phyloP scores from a whole-genome alignment of 2,113 vertebrate species.

The Uria lomvia region DNA sequence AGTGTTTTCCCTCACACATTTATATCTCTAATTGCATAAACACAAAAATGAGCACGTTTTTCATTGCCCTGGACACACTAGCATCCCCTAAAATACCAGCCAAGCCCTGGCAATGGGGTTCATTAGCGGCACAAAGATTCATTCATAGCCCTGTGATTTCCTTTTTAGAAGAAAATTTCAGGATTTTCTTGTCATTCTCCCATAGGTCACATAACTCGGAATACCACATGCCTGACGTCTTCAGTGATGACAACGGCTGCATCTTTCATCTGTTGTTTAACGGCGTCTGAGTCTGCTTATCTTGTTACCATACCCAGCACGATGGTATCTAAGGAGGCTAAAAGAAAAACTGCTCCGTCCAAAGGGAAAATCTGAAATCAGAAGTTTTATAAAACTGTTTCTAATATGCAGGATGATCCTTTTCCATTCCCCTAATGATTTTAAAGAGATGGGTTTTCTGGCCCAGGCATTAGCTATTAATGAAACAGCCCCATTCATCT shows the following conservation, averaged over 20 bases:
- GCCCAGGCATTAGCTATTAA: neutral
- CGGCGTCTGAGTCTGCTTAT: neutral
- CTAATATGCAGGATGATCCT: neutral
- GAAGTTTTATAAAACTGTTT: neutral
- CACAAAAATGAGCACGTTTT: fast-evolving
- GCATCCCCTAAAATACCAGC: neutral
- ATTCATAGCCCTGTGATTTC: neutral
- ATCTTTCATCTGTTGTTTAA: neutral
- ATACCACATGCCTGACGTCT: neutral
- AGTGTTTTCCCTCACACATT: neutral
- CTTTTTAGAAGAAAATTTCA: neutral
- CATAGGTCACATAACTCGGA: neutral
- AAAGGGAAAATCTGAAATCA: neutral
- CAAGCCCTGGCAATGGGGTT: neutral
- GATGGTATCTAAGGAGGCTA: neutral
- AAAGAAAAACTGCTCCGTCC: neutral
- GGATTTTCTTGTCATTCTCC: neutral
- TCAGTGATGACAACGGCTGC: neutral
- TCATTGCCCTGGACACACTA: neutral
- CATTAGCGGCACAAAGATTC: neutral
- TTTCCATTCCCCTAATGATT: neutral
- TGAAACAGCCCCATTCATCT: neutral
- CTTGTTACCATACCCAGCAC: neutral
- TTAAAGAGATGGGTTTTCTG: neutral
- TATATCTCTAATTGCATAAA: neutral